Evolutionary conservation across 2,888 invertebrate genomes (phyloP).

Genomic region (Apoderus coryli): DNA sequence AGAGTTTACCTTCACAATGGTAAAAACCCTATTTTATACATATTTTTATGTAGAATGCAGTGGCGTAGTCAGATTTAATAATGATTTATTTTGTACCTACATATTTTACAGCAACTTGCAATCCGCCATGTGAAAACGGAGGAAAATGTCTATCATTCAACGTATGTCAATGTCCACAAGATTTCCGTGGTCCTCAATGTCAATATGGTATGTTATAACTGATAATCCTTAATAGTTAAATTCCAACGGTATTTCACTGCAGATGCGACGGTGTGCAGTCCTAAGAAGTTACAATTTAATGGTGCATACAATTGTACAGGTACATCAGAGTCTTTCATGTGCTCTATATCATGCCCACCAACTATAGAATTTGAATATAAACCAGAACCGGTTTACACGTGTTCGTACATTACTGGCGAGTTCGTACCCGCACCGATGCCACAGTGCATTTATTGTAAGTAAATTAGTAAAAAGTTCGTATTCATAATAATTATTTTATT

Average conservation of each 20-base stretch:
- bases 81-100: conserved; percentile 7
- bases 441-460: conserved; percentile 53
- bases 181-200: conserved; percentile 55
- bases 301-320: conserved; percentile 61
- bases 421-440: conserved; percentile 59
- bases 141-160: conserved; percentile 68
- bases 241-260: no score
- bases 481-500: no score
- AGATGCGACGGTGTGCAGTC: conserved; percentile 47
- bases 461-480: no score
- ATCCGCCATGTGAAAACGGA: conserved; percentile 63
- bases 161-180: conserved; percentile 62
- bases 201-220: conserved; percentile 39
- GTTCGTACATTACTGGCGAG: conserved; percentile 47
- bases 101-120: conserved; percentile 40
- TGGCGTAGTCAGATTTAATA: no score
- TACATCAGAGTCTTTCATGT: conserved; percentile 43
- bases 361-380: conserved; percentile 47
- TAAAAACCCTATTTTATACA: no score
- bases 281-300: conserved; percentile 54
- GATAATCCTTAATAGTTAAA: not conserved
- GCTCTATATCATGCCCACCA: conserved; percentile 50
- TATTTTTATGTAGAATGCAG: no score
- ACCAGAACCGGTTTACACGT: conserved; percentile 47
- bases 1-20: no score